Evolutionary conservation across 1,140 invertebrate genomes (phyloP).

Genomic region (Reticulitermes speratus): DNA sequence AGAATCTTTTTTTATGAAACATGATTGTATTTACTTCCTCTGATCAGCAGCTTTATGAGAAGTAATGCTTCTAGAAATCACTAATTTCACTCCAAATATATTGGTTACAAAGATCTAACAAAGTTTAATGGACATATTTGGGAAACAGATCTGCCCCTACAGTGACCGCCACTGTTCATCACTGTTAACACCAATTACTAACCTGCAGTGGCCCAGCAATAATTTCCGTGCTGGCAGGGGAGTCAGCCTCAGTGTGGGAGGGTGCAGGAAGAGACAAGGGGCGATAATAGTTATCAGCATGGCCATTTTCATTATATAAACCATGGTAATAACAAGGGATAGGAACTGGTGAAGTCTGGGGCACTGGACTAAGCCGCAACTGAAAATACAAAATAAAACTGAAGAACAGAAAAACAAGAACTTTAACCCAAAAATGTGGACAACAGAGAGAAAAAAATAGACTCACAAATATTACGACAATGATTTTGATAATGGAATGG

Average conservation of each 20-base stretch:
- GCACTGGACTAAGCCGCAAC: slow-evolving; percentile 17
- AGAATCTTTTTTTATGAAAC: too few relatives aligned
- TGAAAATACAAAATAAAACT: slow-evolving; percentile 28
- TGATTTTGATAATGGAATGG: neutral
- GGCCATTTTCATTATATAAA: neutral
- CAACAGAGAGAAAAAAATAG: neutral
- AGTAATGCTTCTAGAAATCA: too few relatives aligned
- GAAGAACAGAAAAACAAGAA: slow-evolving; percentile 1
- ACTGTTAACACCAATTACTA: slow-evolving; percentile 7
- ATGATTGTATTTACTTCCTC: too few relatives aligned
- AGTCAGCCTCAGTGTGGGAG: slow-evolving; percentile 18
- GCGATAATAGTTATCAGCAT: slow-evolving; percentile 22
- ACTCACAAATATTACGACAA: neutral
- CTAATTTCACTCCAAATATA: too few relatives aligned
- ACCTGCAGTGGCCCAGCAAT: slow-evolving; percentile 19
- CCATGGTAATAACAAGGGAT: slow-evolving; percentile 22
- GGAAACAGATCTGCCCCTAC: neutral
- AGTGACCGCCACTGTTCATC: neutral
- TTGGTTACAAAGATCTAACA: too few relatives aligned
- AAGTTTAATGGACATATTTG: too few relatives aligned
- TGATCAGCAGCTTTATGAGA: too few relatives aligned
- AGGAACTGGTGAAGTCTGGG: slow-evolving; percentile 27
- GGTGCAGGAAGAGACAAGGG: slow-evolving; percentile 29
- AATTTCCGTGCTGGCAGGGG: neutral
- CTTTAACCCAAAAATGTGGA: neutral